These are phyloP conservation scores for Morpho deidamia DNA, from an alignment of 2,888 invertebrate species.

Conservation along the genomic window DNA sequence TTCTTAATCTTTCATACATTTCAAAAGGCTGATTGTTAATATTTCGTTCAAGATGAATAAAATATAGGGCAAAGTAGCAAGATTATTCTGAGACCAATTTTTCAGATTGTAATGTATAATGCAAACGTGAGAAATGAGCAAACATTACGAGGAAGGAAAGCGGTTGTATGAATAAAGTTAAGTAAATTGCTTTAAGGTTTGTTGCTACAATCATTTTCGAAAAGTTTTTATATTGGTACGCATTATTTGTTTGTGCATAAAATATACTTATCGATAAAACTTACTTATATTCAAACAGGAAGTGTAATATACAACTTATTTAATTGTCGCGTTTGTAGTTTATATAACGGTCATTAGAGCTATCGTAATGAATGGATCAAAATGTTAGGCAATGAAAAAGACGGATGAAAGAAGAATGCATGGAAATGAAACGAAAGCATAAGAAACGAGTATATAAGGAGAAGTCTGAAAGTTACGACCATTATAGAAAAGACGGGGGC, in stretches of 20 bases:
- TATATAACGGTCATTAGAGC: too few relatives aligned
- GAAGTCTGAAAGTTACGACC: too few relatives aligned
- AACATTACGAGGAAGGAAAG: constrained; percentile 9
- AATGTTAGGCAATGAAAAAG: too few relatives aligned
- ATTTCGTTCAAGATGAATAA: not conserved
- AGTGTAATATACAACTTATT: too few relatives aligned
- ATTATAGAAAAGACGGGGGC: too few relatives aligned
- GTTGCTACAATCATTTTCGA: constrained; percentile 4
- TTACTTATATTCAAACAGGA: too few relatives aligned
- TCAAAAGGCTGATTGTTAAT: not conserved
- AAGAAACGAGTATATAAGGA: too few relatives aligned
- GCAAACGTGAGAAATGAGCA: constrained; percentile 9
- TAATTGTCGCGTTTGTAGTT: too few relatives aligned
- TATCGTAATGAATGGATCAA: too few relatives aligned
- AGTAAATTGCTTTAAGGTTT: constrained; percentile 6
- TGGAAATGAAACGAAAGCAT: too few relatives aligned
- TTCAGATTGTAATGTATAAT: constrained; percentile 11
- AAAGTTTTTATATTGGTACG: constrained; percentile 1
- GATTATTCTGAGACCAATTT: constrained; percentile 6
- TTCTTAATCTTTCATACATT: not conserved
- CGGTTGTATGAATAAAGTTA: constrained; percentile 2
- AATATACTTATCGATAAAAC: too few relatives aligned
- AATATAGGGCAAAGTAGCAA: not conserved
- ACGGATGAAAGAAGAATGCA: too few relatives aligned
- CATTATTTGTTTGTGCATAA: not conserved